These are phyloP conservation scores for Centruroides vittatus DNA, from an alignment of 1,140 invertebrate species.

Conservation along the genomic window DNA sequence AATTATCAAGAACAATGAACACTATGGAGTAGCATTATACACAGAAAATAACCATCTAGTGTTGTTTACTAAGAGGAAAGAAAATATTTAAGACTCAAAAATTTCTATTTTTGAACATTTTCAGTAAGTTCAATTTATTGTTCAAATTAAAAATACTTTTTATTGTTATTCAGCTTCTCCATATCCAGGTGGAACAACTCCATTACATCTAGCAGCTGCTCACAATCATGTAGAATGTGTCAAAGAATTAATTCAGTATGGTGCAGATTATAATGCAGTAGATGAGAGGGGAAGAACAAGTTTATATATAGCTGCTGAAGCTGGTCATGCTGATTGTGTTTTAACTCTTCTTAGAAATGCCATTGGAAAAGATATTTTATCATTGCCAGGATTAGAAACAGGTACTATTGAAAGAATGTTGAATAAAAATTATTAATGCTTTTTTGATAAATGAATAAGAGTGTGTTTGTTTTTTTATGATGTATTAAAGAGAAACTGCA, in stretches of 20 bases:
- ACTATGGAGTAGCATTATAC: no score
- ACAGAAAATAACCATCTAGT: no score
- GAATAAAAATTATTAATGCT: no score
- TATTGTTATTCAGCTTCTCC: background rate
- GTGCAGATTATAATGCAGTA: conserved; percentile 25
- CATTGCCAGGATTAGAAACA: conserved; percentile 24
- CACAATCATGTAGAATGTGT: conserved; percentile 25
- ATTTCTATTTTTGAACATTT: no score
- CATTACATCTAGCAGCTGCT: conserved; percentile 19
- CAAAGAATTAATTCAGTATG: conserved; percentile 21
- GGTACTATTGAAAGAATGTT: conserved; percentile 2
- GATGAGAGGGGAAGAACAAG: conserved; percentile 27
- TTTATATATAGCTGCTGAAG: conserved; percentile 25
- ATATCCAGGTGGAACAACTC: conserved; percentile 9
- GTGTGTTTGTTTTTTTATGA: no score
- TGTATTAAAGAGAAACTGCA: no score
- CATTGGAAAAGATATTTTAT: conserved; percentile 27
- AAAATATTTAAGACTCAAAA: no score
- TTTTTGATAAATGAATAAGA: no score
- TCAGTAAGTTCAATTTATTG: no score
- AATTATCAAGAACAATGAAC: no score
- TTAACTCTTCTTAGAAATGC: conserved; percentile 26
- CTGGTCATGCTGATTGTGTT: conserved; percentile 21
- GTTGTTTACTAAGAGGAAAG: no score
- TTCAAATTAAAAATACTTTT: no score